phyloP scores from a whole-genome alignment of 2,113 vertebrate genomes.

The Tachysurus vachellii region DNA sequence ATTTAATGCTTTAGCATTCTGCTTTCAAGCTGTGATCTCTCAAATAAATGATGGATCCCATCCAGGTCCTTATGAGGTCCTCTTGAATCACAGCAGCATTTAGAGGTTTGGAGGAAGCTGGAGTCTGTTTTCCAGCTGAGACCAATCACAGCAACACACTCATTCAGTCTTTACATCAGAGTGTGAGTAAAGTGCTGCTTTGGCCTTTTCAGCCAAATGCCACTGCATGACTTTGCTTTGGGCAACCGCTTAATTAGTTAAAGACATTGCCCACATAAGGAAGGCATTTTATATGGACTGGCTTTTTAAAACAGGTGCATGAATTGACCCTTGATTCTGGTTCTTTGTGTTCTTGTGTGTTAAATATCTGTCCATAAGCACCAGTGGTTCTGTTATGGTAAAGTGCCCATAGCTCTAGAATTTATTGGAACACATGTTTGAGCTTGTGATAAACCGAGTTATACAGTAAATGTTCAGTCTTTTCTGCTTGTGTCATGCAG shows the following conservation, averaged over 20 bases:
- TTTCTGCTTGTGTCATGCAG: not conserved
- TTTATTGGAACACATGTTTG: not conserved
- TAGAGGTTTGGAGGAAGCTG: conserved; percentile 12
- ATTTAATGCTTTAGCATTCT: conserved; percentile 46
- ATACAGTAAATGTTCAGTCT: not conserved
- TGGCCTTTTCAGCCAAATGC: conserved; percentile 54
- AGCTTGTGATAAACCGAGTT: conserved; percentile 14
- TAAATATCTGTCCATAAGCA: not conserved
- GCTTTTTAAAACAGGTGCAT: conserved; percentile 62
- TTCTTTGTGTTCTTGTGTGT: not conserved
- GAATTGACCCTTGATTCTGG: conserved; percentile 32
- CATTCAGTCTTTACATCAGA: conserved; percentile 56
- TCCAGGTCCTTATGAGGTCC: conserved; percentile 38
- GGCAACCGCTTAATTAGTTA: conserved; percentile 56
- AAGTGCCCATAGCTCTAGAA: not conserved
- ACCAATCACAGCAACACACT: conserved; percentile 61
- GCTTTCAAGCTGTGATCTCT: conserved; percentile 55
- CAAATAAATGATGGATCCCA: conserved; percentile 43
- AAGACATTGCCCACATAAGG: conserved; percentile 53
- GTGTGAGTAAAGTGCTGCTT: conserved; percentile 44
- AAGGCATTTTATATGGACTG: conserved; percentile 52
- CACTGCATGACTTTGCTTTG: conserved; percentile 50
- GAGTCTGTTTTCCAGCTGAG: conserved; percentile 54
- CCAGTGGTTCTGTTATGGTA: not conserved
- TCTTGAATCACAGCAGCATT: conserved; percentile 40